phyloP scores from a whole-genome alignment of 2,113 vertebrate species.

The Micromys minutus region DNA sequence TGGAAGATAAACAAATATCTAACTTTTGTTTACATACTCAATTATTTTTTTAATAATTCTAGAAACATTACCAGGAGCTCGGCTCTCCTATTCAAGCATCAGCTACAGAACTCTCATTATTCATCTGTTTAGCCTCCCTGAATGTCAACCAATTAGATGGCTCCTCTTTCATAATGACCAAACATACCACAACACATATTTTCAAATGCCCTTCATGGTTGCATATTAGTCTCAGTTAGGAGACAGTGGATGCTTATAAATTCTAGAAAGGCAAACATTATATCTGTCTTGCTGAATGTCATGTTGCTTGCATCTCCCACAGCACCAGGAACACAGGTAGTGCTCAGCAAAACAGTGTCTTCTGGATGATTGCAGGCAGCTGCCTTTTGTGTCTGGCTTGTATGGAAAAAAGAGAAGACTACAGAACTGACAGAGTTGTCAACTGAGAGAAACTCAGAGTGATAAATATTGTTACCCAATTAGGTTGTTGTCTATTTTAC shows the following conservation, averaged over 20 bases:
- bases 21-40: background rate
- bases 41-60: background rate
- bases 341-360: background rate
- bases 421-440: background rate
- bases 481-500: background rate
- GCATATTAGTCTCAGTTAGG: constrained; percentile 7
- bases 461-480: background rate
- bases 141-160: background rate
- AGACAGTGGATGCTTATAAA: background rate
- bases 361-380: background rate
- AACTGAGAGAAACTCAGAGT: background rate
- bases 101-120: background rate
- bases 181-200: background rate
- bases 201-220: background rate
- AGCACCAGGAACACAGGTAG: background rate
- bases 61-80: background rate
- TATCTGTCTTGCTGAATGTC: background rate
- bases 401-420: background rate
- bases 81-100: background rate
- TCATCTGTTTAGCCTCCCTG: background rate
- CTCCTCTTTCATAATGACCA: background rate
- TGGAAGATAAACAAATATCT: background rate
- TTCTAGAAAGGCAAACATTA: background rate
- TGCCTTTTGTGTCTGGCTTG: background rate
- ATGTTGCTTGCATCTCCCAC: background rate